These are phyloP conservation scores for Ameiurus melas DNA, from an alignment of 2,113 vertebrate genomes.

Conservation along the genomic window DNA sequence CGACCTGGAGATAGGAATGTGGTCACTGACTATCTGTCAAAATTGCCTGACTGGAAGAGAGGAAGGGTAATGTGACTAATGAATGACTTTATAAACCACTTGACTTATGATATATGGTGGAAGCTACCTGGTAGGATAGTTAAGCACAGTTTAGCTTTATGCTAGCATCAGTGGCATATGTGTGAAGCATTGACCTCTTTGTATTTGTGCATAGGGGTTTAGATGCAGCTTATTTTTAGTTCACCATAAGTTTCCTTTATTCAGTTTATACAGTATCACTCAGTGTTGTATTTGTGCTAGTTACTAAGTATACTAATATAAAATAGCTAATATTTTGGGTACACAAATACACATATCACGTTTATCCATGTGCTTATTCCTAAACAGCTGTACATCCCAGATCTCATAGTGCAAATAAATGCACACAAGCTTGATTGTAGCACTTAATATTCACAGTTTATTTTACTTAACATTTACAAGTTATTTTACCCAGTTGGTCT, in stretches of 20 bases:
- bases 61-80: no score
- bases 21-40: background rate
- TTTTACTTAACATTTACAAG: no score
- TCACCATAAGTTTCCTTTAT: background rate
- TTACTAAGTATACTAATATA: background rate
- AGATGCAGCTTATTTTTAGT: background rate
- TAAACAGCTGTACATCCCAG: no score
- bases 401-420: no score
- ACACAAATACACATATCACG: background rate
- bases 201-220: background rate
- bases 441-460: no score
- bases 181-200: no score
- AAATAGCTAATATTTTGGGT: background rate
- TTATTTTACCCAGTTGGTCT: no score
- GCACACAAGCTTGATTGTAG: no score
- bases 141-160: background rate
- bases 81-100: background rate
- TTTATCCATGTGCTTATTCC: no score
- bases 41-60: no score
- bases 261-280: background rate
- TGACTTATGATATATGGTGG: background rate
- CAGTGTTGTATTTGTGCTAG: background rate
- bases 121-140: background rate
- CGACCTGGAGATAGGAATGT: background rate
- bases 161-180: background rate